These are phyloP conservation scores for Epinotia ramella DNA, from an alignment of 2,888 invertebrate species.

Conservation along the genomic window DNA sequence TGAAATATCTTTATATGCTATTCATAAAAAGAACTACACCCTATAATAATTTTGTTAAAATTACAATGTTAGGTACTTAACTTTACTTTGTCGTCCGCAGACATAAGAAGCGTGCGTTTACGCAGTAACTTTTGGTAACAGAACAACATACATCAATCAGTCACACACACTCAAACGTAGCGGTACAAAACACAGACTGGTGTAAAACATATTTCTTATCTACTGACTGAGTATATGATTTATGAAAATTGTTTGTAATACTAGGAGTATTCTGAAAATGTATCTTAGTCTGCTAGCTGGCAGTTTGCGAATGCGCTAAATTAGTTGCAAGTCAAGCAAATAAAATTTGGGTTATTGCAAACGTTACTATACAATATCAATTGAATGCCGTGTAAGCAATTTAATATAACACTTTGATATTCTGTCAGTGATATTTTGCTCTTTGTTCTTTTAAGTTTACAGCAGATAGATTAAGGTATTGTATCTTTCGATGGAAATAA, in stretches of 20 bases:
- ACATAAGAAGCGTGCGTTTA: neutral
- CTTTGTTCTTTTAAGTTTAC: too few relatives aligned
- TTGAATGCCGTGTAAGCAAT: too few relatives aligned
- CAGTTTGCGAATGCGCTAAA: too few relatives aligned
- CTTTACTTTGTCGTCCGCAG: neutral
- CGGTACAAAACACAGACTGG: neutral
- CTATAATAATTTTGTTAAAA: neutral
- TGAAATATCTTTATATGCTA: too few relatives aligned
- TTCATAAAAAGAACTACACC: neutral
- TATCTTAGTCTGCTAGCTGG: neutral
- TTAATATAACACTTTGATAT: too few relatives aligned
- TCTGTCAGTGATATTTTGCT: too few relatives aligned
- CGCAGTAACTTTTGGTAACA: neutral
- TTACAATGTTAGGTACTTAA: neutral
- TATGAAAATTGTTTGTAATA: conserved; percentile 13
- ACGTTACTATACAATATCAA: too few relatives aligned
- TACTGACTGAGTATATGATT: neutral
- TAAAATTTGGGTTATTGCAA: too few relatives aligned
- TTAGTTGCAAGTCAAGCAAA: too few relatives aligned
- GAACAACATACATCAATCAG: neutral
- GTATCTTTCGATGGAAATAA: too few relatives aligned
- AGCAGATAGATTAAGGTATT: too few relatives aligned
- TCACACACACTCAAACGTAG: conserved; percentile 1
- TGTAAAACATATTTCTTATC: conserved; percentile 1
- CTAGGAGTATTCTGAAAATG: neutral